Evolutionary conservation across 2,113 vertebrate genomes (phyloP).

Genomic region (Collichthys lucidus): DNA sequence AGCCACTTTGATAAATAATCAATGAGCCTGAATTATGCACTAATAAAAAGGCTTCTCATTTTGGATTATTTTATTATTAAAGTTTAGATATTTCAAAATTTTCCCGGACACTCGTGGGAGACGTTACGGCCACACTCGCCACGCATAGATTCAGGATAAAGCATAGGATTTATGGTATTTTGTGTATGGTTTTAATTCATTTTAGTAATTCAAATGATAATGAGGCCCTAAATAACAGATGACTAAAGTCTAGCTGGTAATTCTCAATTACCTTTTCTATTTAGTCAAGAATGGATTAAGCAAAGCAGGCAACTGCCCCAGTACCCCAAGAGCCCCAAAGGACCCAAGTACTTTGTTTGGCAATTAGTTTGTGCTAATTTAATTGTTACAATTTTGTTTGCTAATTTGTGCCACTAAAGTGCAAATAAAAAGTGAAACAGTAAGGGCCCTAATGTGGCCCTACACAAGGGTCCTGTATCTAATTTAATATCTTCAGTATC

Average conservation of each 20-base stretch:
- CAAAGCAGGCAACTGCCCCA: neutral
- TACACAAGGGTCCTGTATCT: neutral
- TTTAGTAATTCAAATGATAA: constrained; percentile 14
- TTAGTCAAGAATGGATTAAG: neutral
- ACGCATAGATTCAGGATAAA: constrained; percentile 23
- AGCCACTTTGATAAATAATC: constrained; percentile 71
- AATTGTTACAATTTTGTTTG: neutral
- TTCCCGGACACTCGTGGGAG: constrained; percentile 20
- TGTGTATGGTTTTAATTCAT: neutral
- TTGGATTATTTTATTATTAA: constrained; percentile 75
- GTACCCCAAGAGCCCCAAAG: neutral
- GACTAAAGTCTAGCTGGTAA: neutral
- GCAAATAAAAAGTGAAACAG: neutral
- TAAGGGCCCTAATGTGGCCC: neutral
- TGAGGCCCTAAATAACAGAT: neutral
- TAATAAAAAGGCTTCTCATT: constrained; percentile 75
- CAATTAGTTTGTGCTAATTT: neutral
- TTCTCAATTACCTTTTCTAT: neutral
- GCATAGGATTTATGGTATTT: constrained; percentile 1
- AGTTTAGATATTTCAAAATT: constrained; percentile 65
- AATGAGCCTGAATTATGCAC: constrained; percentile 80
- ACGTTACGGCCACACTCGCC: constrained; percentile 18
- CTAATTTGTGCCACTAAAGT: neutral
- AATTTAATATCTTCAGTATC: neutral
- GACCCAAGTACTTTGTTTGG: neutral